Conservation (phyloP, 2,888 invertebrate genomes). For the Drosophila anomelani region DNA sequence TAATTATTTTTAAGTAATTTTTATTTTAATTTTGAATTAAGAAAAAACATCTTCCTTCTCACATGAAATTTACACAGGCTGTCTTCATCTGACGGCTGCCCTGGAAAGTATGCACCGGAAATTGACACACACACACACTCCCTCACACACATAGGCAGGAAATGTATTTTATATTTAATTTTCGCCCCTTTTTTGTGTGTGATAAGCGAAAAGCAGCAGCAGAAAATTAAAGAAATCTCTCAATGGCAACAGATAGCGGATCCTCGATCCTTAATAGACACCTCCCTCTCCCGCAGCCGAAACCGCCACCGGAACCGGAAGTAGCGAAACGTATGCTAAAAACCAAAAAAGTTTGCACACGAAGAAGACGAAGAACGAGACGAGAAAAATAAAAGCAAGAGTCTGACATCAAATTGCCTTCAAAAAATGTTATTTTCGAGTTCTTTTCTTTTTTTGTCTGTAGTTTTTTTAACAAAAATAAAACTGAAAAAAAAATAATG, state of each 20-base stretch:
- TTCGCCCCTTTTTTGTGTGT: background rate
- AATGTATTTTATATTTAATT: background rate
- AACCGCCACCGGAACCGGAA: constrained; percentile 15
- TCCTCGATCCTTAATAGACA: constrained; percentile 1
- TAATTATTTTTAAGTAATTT: background rate
- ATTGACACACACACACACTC: background rate
- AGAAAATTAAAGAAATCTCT: background rate
- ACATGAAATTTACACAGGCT: constrained; percentile 7
- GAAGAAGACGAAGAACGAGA: constrained; percentile 16
- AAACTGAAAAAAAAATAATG: constrained; percentile 15
- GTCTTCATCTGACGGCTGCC: constrained; percentile 13
- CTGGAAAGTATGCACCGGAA: constrained; percentile 28
- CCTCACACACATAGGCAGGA: background rate
- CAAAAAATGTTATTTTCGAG: constrained; percentile 76
- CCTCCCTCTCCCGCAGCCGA: constrained; percentile 10
- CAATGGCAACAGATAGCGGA: constrained; percentile 8
- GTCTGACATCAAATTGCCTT: constrained; percentile 84
- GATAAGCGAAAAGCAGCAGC: background rate
- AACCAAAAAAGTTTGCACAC: constrained; percentile 20
- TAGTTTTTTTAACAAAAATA: constrained; percentile 43
- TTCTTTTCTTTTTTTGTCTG: constrained; percentile 60
- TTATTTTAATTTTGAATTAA: background rate
- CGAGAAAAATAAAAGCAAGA: constrained; percentile 71
- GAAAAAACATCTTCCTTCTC: background rate
- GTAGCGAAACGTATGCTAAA: constrained; percentile 24